Evolutionary conservation across 1,140 invertebrate genomes (phyloP).

Genomic region (Argopecten irradians): DNA sequence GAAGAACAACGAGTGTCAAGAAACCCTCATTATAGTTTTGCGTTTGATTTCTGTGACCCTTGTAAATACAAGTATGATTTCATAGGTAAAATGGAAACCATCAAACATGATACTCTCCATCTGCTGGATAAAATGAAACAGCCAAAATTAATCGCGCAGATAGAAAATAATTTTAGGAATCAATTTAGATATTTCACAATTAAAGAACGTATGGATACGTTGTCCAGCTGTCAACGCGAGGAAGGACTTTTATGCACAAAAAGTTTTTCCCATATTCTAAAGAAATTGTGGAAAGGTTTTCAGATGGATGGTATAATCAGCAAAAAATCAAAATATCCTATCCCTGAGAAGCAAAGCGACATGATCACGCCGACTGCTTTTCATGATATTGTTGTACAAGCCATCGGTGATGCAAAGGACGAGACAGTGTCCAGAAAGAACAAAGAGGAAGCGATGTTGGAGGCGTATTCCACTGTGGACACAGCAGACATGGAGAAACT

Average conservation of each 20-base stretch:
- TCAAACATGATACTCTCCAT: not conserved
- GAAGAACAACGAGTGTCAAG: not conserved
- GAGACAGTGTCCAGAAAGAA: not conserved
- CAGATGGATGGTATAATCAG: slow-evolving; percentile 42
- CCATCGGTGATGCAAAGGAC: slow-evolving; percentile 21
- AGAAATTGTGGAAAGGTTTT: slow-evolving; percentile 32
- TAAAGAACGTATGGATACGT: not conserved
- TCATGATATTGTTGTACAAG: not conserved
- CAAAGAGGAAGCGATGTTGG: slow-evolving; percentile 27
- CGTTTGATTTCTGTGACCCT: not conserved
- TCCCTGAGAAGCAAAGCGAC: not conserved
- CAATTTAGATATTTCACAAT: not conserved
- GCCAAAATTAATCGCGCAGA: not conserved
- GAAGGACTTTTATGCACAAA: not conserved
- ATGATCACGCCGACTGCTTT: not conserved
- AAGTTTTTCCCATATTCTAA: not conserved
- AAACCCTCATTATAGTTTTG: not conserved
- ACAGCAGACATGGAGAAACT: slow-evolving; percentile 27
- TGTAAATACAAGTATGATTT: not conserved
- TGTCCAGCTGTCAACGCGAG: not conserved
- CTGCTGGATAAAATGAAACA: not conserved
- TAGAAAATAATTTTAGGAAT: not conserved
- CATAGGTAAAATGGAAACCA: not conserved
- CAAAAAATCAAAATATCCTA: slow-evolving; percentile 33
- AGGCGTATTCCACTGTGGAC: slow-evolving; percentile 34